Evolutionary conservation across 2,113 vertebrate species (phyloP), one percentile per base, ranked within the genome.

Genomic region (Oncorhynchus nerka): DNA sequence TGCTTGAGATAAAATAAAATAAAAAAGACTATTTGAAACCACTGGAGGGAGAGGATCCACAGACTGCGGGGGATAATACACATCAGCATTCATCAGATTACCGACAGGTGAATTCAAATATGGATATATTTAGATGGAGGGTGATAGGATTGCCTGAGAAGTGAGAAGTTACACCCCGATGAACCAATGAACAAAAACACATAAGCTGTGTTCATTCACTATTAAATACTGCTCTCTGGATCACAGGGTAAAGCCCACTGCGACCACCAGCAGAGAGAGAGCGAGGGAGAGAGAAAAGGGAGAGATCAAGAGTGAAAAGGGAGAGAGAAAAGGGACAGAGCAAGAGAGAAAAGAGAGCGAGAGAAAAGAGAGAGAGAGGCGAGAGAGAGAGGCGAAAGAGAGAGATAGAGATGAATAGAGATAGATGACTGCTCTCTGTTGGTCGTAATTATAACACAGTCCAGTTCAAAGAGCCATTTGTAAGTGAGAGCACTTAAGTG

Each of bases 271-370:
- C n/a, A 64, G 68, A 70, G 34, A 39, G 12, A 68, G n/a, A 7
- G 34, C 1, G 34, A 7, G 6, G 5, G 32, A 32, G 32, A 1
- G 32, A 34, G 13, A 57, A 9, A 9, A 32, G 4, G 0, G 30
- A 5, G 5, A 32, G 3, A 5, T n/a, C n/a, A n/a, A n/a, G n/a
- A n/a, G n/a, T n/a, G 4, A 4, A 0, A 4, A 4, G 0, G 0
- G 4, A 1, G 0, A 32, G 30, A 32, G 3, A 4, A 1, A 4
- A 32, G 1, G 4, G 3, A 4, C 3, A 30, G 28, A 28, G 28
- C 3, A 2, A 28, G 28, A 28, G 30, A 15, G 20, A n/a, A n/a
- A n/a, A n/a, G n/a, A n/a, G n/a, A n/a, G n/a, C n/a, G 0, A 32
- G 30, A 32, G 3, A 4, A 1, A 4, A 32, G 1, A 5, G 3